These are phyloP conservation scores for Galaxias olidus DNA, from an alignment of 2,797 vertebrate genomes.

Conservation along the genomic window DNA sequence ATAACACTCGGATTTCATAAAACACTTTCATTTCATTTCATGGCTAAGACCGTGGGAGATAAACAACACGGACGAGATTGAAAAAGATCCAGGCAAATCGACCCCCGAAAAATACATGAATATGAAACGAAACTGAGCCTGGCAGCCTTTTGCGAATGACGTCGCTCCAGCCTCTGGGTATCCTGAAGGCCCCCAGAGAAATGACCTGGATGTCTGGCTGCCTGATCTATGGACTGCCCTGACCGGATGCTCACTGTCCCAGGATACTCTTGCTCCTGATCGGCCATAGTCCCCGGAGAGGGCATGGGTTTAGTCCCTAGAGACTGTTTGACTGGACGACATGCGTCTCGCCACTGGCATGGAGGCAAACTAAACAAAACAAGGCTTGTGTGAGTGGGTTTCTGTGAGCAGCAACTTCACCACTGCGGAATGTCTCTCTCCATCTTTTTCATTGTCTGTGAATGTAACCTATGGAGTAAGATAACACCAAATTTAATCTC, in stretches of 20 bases:
- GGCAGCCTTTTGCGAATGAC: background rate
- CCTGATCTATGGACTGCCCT: conserved; percentile 29
- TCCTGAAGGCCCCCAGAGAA: background rate
- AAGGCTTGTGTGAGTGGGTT: no score
- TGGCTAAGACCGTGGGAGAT: conserved; percentile 10
- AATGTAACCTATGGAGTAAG: no score
- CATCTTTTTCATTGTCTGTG: no score
- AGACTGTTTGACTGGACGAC: background rate
- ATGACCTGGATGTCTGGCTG: conserved; percentile 19
- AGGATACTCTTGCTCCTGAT: conserved; percentile 19
- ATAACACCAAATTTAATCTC: no score
- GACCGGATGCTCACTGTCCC: conserved; percentile 18
- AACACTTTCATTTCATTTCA: conserved; percentile 6
- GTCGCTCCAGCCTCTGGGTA: background rate
- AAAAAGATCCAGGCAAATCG: background rate
- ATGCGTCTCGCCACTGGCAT: no score
- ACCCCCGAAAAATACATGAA: conserved; percentile 24
- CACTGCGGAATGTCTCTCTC: no score
- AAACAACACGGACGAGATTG: conserved; percentile 2
- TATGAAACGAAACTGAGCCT: background rate
- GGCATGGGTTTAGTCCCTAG: background rate
- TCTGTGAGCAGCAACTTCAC: no score
- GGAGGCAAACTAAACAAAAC: no score
- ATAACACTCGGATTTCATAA: background rate
- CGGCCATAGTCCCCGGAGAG: conserved; percentile 14